Conservation (phyloP, 1,140 invertebrate species). For the Drosophila lini region DNA sequence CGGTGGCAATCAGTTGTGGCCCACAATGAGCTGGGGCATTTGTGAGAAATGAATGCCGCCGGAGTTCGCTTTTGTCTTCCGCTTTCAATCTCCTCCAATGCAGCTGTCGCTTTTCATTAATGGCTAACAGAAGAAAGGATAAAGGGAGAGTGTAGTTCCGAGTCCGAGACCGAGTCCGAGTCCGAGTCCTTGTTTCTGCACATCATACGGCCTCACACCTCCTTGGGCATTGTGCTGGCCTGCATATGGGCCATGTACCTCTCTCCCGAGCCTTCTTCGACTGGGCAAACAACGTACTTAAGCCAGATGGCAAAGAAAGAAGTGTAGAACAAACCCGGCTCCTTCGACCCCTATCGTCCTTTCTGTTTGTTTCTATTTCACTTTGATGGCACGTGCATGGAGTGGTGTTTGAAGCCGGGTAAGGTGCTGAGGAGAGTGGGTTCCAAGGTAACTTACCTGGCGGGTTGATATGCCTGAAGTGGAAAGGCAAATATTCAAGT, state of each 20-base stretch:
- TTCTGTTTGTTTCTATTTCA: constrained; percentile 35
- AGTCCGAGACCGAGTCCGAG: background rate
- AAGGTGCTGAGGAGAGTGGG: background rate
- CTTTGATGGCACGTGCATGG: constrained; percentile 42
- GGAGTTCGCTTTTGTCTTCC: constrained; percentile 46
- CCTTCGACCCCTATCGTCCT: constrained; percentile 1
- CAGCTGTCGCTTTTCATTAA: constrained; percentile 58
- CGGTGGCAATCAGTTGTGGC: constrained; percentile 39
- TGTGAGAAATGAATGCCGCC: constrained; percentile 48
- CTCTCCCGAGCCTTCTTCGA: background rate
- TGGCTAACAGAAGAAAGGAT: background rate
- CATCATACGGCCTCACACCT: constrained; percentile 26
- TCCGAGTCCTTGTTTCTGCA: constrained; percentile 25
- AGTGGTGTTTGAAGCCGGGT: constrained; percentile 24
- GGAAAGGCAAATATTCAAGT: constrained; percentile 53
- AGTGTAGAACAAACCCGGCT: constrained; percentile 23
- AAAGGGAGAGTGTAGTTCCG: background rate
- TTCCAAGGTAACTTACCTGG: background rate
- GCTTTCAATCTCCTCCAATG: constrained; percentile 43
- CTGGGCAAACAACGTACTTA: constrained; percentile 44
- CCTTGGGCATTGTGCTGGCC: constrained; percentile 12
- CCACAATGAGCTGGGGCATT: constrained; percentile 44
- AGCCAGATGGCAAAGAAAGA: constrained; percentile 37
- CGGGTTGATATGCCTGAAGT: constrained; percentile 28
- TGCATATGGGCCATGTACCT: background rate